phyloP scores from a whole-genome alignment of 2,888 invertebrate species.

The Oconnorella tubifera region DNA sequence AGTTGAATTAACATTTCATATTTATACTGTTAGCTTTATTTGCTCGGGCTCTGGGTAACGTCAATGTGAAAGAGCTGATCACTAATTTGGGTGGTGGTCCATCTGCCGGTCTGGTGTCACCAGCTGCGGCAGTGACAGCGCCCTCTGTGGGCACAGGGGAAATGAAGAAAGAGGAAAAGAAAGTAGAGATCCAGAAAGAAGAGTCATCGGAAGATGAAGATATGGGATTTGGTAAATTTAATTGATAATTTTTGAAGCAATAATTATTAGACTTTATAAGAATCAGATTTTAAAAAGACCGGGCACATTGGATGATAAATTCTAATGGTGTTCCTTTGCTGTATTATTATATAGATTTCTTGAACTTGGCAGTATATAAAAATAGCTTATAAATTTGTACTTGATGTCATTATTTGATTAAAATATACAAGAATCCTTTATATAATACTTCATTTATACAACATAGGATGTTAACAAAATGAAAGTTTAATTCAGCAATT shows the following conservation, averaged over 20 bases:
- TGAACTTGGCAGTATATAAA: too few relatives aligned
- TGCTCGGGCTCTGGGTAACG: constrained; percentile 90
- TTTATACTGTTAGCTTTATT: constrained; percentile 74
- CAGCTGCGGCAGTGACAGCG: constrained; percentile 39
- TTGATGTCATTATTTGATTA: too few relatives aligned
- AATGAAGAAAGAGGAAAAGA: constrained; percentile 11
- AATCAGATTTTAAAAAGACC: too few relatives aligned
- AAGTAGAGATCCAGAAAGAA: constrained; percentile 9
- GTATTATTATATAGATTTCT: too few relatives aligned
- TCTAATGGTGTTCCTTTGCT: too few relatives aligned
- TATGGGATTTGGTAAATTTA: constrained; percentile 19
- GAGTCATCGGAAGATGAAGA: constrained; percentile 16
- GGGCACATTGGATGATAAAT: too few relatives aligned
- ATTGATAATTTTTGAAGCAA: background rate
- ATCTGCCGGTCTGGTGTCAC: constrained; percentile 66
- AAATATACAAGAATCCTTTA: too few relatives aligned
- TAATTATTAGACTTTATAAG: too few relatives aligned
- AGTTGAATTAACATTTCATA: constrained; percentile 71
- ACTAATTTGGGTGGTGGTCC: constrained; percentile 88
- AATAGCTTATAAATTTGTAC: too few relatives aligned
- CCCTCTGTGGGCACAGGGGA: constrained; percentile 33
- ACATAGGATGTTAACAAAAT: too few relatives aligned
- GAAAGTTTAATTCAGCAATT: too few relatives aligned
- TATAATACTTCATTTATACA: too few relatives aligned
- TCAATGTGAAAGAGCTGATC: constrained; percentile 88